Evolutionary conservation across 2,888 invertebrate genomes (phyloP).

Genomic region (Orchesellides sinensis): DNA sequence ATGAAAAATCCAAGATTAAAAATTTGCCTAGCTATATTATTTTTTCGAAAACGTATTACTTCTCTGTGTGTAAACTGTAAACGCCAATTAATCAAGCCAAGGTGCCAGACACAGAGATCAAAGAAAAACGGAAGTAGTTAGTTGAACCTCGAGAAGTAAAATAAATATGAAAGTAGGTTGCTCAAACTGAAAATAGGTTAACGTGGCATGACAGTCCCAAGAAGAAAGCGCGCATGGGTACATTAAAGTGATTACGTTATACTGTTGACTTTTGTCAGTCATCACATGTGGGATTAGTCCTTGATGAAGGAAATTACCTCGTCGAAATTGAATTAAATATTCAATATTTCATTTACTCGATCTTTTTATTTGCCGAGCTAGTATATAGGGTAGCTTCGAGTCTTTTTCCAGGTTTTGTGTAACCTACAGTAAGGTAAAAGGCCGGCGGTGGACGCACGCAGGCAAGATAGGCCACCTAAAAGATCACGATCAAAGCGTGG

Average conservation of each 20-base stretch:
- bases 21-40: too few relatives aligned
- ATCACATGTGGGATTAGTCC: background rate
- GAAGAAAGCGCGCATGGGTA: background rate
- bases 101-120: too few relatives aligned
- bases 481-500: background rate
- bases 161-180: background rate
- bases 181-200: background rate
- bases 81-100: too few relatives aligned
- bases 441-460: background rate
- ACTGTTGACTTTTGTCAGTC: background rate
- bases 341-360: conserved; percentile 20
- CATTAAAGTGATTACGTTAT: background rate
- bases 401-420: background rate
- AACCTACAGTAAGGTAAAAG: background rate
- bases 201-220: too few relatives aligned
- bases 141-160: background rate
- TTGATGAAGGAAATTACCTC: conserved; percentile 2
- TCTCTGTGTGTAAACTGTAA: too few relatives aligned
- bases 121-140: background rate
- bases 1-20: too few relatives aligned
- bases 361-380: conserved; percentile 7
- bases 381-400: too few relatives aligned
- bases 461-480: background rate
- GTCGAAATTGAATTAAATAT: conserved; percentile 48
- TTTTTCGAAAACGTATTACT: too few relatives aligned